Base-by-base conservation (phyloP, 2,797 vertebrate genomes). In the Aulostomus chinensis region DNA sequence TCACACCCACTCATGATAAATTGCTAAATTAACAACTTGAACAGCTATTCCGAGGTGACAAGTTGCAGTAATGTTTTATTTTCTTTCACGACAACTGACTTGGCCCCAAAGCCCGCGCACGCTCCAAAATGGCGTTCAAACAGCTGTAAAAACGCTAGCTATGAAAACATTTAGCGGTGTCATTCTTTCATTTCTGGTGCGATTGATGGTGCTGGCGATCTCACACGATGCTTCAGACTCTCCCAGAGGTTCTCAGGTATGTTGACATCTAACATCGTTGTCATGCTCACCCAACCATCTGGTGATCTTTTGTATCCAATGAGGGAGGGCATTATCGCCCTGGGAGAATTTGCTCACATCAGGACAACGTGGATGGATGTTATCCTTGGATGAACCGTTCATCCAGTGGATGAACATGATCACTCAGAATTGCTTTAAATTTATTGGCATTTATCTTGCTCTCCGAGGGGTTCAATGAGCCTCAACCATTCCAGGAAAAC, bases 351-450 rank as follows among this genome's bases (percentile, higher is more conserved):
- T 35, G 22, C 42, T 62, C 36, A 39, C 45, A 55, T 58, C 43
- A 29, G 66, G 38, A 66, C 62, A 68, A 67, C 61, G 29, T 15
- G 66, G 50, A 76, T 60, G 61, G 48, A 78, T 75, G 71, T 49
- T 63, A 63, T 68, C 77, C 69, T 73, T 63, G 74, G 43, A 68
- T 65, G 68, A 81, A 67, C 65, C 24, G 29, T 33, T 79, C 77
- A 74, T 51, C 72, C 80, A 49, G 61, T 53, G 33, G 38, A 58
- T 8, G 35, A 47, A 64, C 60, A 58, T 39, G 33, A 75, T 59
- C 42, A 11, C 54, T 42, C 36, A 10, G 52, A 54, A 61, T 42
- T 18, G 22, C 40, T 80, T 48, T 47, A 58, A 58, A 81, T 73
- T 75, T 71, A 79, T 68, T 51, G 59, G 15, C 61, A 45, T 71